These are phyloP conservation scores for Drosophila sp. DNA, from an alignment of 1,140 invertebrate species.

Conservation along the genomic window DNA sequence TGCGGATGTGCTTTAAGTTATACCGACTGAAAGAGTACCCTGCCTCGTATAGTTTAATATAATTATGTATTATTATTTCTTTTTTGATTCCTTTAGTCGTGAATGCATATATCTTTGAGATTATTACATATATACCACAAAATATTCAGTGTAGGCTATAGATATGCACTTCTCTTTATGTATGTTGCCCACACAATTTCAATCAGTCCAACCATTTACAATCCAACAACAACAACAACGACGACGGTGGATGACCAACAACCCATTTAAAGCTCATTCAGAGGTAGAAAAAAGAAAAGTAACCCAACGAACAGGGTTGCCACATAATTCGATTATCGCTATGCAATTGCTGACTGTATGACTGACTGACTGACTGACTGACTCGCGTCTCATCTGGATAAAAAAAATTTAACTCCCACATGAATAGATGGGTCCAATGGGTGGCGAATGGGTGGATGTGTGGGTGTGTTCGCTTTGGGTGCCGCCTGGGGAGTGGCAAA, in stretches of 20 bases:
- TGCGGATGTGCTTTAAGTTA: not conserved
- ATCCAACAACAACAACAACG: not conserved
- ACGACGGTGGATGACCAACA: not conserved
- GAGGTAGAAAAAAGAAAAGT: not conserved
- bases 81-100: too few relatives aligned
- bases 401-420: conserved; percentile 30
- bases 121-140: not conserved
- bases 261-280: not conserved
- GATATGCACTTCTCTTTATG: not conserved
- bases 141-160: not conserved
- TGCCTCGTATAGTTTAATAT: not conserved
- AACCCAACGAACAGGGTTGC: conserved; percentile 45
- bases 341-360: conserved; percentile 51
- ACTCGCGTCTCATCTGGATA: conserved; percentile 38
- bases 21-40: not conserved
- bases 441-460: conserved; percentile 13
- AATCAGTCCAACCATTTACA: conserved; percentile 5
- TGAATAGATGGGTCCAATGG: not conserved
- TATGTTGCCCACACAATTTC: conserved; percentile 8
- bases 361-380: conserved; percentile 3
- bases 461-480: conserved; percentile 34
- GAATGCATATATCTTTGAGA: too few relatives aligned
- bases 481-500: not conserved
- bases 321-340: conserved; percentile 74
- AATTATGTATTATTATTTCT: not conserved